phyloP scores from a whole-genome alignment of 2,113 vertebrate species.

The Corvus cornix region DNA sequence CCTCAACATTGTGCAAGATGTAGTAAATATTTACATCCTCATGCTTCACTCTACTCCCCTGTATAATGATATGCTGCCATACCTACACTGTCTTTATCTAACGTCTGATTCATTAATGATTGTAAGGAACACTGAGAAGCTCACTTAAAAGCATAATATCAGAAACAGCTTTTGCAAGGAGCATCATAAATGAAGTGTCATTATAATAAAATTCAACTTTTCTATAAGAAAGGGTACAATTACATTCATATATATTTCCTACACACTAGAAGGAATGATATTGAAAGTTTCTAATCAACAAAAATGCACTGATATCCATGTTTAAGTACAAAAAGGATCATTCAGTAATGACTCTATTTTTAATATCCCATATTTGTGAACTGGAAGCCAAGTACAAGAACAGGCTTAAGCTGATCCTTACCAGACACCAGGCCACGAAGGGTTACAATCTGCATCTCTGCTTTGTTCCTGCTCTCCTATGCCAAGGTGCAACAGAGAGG shows the following conservation, averaged over 20 bases:
- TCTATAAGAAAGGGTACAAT: not conserved
- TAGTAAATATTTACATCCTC: conserved; percentile 49
- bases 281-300: not conserved
- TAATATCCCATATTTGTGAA: not conserved
- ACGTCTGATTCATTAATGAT: conserved; percentile 51
- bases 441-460: conserved; percentile 18
- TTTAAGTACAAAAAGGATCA: not conserved
- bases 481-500: conserved; percentile 40
- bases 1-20: not conserved
- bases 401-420: not conserved
- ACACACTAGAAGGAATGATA: not conserved
- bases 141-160: conserved; percentile 30
- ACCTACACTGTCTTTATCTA: conserved; percentile 38
- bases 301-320: not conserved
- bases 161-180: conserved; percentile 40
- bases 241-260: not conserved
- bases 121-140: conserved; percentile 8
- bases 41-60: conserved; percentile 13
- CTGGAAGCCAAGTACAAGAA: not conserved
- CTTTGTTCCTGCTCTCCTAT: not conserved
- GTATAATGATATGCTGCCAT: conserved; percentile 61
- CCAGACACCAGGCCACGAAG: not conserved
- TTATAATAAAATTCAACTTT: conserved; percentile 16
- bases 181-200: not conserved
- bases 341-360: not conserved